Conservation (phyloP, 2,888 invertebrate genomes). For the Odiellus spinosus region DNA sequence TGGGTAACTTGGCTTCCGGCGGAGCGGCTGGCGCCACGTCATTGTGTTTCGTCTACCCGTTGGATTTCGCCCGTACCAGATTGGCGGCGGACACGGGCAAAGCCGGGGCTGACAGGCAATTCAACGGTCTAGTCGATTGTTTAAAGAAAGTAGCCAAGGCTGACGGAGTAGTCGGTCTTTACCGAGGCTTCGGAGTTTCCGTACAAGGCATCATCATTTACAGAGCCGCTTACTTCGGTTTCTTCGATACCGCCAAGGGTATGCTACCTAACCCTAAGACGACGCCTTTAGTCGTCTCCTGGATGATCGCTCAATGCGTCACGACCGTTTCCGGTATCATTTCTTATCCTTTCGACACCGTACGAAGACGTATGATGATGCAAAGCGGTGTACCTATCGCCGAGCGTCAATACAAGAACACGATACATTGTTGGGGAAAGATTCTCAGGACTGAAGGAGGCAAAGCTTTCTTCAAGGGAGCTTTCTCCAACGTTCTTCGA, state of each 20-base stretch:
- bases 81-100: slow-evolving; percentile 28
- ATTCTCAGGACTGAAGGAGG: slow-evolving; percentile 31
- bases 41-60: slow-evolving; percentile 33
- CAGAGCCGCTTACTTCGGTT: slow-evolving; percentile 36
- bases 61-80: slow-evolving; percentile 33
- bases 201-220: slow-evolving; percentile 37
- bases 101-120: slow-evolving; percentile 32
- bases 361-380: slow-evolving; percentile 43
- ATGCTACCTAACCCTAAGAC: slow-evolving; percentile 29
- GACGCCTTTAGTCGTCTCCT: slow-evolving; percentile 29
- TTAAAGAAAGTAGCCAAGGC: slow-evolving; percentile 33
- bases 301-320: slow-evolving; percentile 29
- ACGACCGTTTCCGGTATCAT: slow-evolving; percentile 36
- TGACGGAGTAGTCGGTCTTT: slow-evolving; percentile 35
- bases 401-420: slow-evolving; percentile 33
- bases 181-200: slow-evolving; percentile 36
- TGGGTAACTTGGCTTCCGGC: slow-evolving; percentile 32
- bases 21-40: slow-evolving; percentile 34
- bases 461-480: slow-evolving; percentile 25
- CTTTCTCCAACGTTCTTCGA: slow-evolving; percentile 30
- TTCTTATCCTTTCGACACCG: slow-evolving; percentile 43
- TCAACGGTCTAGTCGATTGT: slow-evolving; percentile 37
- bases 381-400: slow-evolving; percentile 33
- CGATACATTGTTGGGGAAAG: slow-evolving; percentile 33
- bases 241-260: slow-evolving; percentile 36